Evolutionary conservation across 2,888 invertebrate genomes (phyloP), one percentile per base, ranked within the genome.

Genomic region (Masnerella sp.): DNA sequence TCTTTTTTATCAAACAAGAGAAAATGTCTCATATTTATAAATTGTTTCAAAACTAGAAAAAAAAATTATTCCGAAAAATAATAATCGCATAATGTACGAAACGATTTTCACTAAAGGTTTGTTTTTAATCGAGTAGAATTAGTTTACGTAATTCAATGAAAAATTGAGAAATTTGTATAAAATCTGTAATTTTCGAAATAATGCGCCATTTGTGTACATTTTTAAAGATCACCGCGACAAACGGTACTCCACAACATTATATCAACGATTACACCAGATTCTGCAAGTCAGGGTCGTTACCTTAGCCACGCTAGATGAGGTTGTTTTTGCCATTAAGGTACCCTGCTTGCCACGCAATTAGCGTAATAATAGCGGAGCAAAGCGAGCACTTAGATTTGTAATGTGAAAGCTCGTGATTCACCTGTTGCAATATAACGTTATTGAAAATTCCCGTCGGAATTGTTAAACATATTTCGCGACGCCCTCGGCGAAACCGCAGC

Each of bases 201-300:
- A 22, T 7, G 22, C 22, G 30, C n/a, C 7, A 72, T 72, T 72
- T 47, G 51, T 51, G 34, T 59, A 61, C 45, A 47, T 49, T 54
- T 61, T 30, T 28, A 61, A 72, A 54, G 30, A 67, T 61, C 54
- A 45, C 36, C 54, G 40, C 52, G 32, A 61, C 52, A 65, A 72
- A 67, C 65, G 67, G 65, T 61, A 67, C 43, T 52, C 42, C 12
- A 28, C 36, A 72, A 61, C 56, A 11, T 68, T 69, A 51, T 73
- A 74, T 74, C 68, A 51, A 58, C 68, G 68, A 74, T 74, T 74
- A 58, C 51, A 52, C 25, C 56, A 70, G 68, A 69, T 59, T 64
- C 52, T 74, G 74, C 68, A 74, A 74, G 73, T 74, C 73, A 68
- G 74, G 56, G 64, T 73, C 64, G 73, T 73, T 73, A 73, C 73